A percentile compares a stretch with the other conserved stretches of the same genome.
Conservation (phyloP, 2,888 invertebrate genomes). For the Phaonia tiefii region DNA sequence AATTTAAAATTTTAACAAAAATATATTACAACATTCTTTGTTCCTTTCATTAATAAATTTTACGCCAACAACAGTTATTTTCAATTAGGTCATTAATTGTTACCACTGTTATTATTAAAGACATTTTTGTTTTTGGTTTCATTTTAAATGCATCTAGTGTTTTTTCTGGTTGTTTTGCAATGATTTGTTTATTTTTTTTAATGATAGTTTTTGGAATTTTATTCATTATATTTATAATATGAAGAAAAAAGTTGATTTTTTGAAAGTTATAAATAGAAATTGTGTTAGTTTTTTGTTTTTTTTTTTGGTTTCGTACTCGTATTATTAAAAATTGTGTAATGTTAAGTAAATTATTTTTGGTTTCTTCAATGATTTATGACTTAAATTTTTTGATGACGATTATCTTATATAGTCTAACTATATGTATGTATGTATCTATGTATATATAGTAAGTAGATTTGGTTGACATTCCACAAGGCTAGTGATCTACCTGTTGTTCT, state of each 20-base stretch:
- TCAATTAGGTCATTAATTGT: no score
- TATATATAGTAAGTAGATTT: no score
- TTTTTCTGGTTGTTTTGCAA: slow-evolving; percentile 11
- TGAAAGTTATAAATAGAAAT: slow-evolving; percentile 43
- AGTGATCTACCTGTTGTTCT: slow-evolving; percentile 10
- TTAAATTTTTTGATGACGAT: background rate
- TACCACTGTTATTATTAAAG: slow-evolving; percentile 5
- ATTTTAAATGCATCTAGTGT: slow-evolving; percentile 28
- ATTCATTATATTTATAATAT: background rate
- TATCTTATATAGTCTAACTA: background rate
- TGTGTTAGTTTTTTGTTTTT: background rate
- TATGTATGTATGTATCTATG: slow-evolving; percentile 1
- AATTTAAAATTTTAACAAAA: slow-evolving; percentile 21
- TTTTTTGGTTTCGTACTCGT: background rate
- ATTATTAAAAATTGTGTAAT: slow-evolving; percentile 25
- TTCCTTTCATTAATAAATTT: background rate
- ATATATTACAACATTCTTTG: slow-evolving; percentile 51
- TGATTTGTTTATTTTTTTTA: slow-evolving; percentile 30
- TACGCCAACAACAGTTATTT: slow-evolving; percentile 24
- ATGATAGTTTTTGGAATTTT: slow-evolving; percentile 20
- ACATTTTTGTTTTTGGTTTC: slow-evolving; percentile 5
- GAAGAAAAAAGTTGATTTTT: slow-evolving; percentile 39
- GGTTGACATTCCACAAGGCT: slow-evolving; percentile 12
- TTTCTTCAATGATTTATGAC: slow-evolving; percentile 8
- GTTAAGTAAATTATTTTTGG: background rate